Conservation (phyloP, 1,140 invertebrate species). For the Euura saliciscinereae region DNA sequence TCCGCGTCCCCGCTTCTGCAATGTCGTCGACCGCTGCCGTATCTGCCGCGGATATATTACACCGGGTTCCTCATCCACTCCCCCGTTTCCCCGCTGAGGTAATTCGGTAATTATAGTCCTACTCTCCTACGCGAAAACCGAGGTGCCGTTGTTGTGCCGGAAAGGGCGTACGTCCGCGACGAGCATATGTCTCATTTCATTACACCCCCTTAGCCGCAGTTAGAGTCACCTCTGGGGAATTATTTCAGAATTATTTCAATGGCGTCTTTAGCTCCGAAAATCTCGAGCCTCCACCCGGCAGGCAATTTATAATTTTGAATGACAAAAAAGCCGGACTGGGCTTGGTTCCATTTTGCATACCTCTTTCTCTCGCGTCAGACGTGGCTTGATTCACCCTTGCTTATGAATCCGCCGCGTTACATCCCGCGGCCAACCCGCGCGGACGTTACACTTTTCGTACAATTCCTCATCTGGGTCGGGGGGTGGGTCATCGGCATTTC, state of each 20-base stretch:
- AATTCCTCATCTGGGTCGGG: neutral
- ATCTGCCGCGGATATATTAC: too few species aligned
- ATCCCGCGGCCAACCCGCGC: neutral
- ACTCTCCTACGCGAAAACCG: too few species aligned
- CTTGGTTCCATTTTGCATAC: constrained; percentile 7
- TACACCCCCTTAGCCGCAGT: neutral
- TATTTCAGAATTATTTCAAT: constrained; percentile 26
- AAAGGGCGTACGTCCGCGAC: too few species aligned
- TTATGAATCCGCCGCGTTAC: neutral
- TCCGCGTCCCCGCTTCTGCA: too few species aligned
- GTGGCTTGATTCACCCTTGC: neutral
- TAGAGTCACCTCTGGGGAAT: constrained; percentile 11
- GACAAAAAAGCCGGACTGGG: constrained; percentile 24
- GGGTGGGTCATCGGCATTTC: too few species aligned
- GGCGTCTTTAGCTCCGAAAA: constrained; percentile 26
- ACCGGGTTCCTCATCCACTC: too few species aligned
- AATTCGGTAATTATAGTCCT: too few species aligned
- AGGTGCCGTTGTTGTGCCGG: too few species aligned
- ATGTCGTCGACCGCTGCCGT: too few species aligned
- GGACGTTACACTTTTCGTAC: neutral
- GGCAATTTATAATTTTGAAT: constrained; percentile 28
- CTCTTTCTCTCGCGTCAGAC: neutral
- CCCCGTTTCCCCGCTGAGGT: too few species aligned
- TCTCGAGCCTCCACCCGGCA: constrained; percentile 19
- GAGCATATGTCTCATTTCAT: neutral